These are phyloP conservation scores for Myotis planiceps DNA, from an alignment of 2,797 vertebrate genomes.

Conservation along the genomic window DNA sequence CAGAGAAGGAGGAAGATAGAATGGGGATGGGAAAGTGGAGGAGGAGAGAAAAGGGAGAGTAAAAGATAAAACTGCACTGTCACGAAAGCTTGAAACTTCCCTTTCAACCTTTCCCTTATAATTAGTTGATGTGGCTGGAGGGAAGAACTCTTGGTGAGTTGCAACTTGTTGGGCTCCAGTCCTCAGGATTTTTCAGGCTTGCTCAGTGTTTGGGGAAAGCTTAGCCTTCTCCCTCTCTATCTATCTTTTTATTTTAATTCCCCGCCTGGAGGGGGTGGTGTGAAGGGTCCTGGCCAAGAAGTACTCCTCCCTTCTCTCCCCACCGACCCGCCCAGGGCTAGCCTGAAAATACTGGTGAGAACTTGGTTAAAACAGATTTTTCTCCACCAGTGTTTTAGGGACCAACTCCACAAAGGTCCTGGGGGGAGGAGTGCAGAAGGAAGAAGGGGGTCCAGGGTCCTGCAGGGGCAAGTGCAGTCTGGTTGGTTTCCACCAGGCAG, in stretches of 20 bases:
- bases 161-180: slow-evolving; percentile 58
- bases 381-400: background rate
- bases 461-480: background rate
- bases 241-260: slow-evolving; percentile 53
- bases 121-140: slow-evolving; percentile 58
- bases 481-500: background rate
- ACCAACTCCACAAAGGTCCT: background rate
- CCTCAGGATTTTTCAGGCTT: background rate
- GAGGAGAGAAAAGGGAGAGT: background rate
- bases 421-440: background rate
- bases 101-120: slow-evolving; percentile 63
- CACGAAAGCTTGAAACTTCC: background rate
- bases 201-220: background rate
- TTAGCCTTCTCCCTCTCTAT: background rate
- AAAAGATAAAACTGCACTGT: slow-evolving; percentile 39
- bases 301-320: background rate
- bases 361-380: background rate
- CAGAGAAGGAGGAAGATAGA: background rate
- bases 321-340: background rate
- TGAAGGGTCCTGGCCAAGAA: slow-evolving; percentile 4
- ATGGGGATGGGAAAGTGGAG: background rate
- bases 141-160: slow-evolving; percentile 41
- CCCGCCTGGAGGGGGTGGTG: slow-evolving; percentile 26
- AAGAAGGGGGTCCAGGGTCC: background rate
- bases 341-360: background rate